These are phyloP conservation scores for Scarus forsteni DNA, from an alignment of 2,797 vertebrate genomes.

Conservation along the genomic window DNA sequence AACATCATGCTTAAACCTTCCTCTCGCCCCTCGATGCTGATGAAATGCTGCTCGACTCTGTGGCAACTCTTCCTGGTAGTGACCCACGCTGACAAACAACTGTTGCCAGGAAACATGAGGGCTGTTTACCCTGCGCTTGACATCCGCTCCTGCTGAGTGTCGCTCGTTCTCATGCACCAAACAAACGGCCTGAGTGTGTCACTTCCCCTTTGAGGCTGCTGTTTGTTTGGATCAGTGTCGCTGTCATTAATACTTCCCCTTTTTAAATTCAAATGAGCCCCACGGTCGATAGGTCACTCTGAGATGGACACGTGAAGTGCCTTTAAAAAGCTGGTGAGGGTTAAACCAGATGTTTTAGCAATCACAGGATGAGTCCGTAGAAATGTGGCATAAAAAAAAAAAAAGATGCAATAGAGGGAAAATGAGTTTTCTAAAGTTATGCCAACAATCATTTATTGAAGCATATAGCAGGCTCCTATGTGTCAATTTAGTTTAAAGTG, in stretches of 20 bases:
- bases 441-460: no score
- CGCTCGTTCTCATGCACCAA: slow-evolving; percentile 17
- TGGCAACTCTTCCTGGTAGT: not conserved
- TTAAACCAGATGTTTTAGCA: slow-evolving; percentile 28
- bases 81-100: slow-evolving; percentile 9
- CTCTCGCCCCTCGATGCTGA: slow-evolving; percentile 2
- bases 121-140: slow-evolving; percentile 23
- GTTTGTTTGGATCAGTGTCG: slow-evolving; percentile 25
- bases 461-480: not conserved
- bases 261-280: slow-evolving; percentile 28
- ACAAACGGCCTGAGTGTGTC: slow-evolving; percentile 26
- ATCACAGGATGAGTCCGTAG: slow-evolving; percentile 11
- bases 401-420: not conserved
- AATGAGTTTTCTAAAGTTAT: not conserved
- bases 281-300: slow-evolving; percentile 25
- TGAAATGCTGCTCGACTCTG: not conserved
- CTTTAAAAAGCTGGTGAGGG: slow-evolving; percentile 58
- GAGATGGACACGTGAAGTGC: slow-evolving; percentile 68
- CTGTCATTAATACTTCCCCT: slow-evolving; percentile 14
- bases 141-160: slow-evolving; percentile 24
- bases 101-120: slow-evolving; percentile 38
- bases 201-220: slow-evolving; percentile 24
- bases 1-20: slow-evolving; percentile 56
- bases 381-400: slow-evolving; percentile 2
- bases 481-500: slow-evolving; percentile 17